Evolutionary conservation across 2,797 vertebrate species (phyloP), one percentile per base, ranked within the genome.

Genomic region (Eulemur rubriventer): DNA sequence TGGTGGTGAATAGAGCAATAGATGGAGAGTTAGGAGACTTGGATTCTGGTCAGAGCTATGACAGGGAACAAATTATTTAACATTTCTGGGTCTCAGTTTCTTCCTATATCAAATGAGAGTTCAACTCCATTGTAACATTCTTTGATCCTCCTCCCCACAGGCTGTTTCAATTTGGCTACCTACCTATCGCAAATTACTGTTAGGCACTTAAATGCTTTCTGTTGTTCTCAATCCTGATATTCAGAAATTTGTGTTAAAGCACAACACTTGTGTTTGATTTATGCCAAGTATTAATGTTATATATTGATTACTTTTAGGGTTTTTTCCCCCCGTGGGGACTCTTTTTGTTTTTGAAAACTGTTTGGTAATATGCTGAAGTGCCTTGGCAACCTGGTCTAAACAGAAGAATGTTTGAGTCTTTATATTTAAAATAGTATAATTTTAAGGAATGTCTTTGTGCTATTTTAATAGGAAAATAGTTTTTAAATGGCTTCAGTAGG

Each of bases 251-350:
- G 82, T 81, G 41, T 95, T 91, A 91, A 97, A 97, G 89, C 57
- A 75, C 70, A 35, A 50, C 57, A n/a, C 20, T n/a, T 82, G 70
- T 91, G 90, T 98, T 97, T 94, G 59, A 95, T 97, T 97, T 98
- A 92, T 89, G 96, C 12, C 81, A 75, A 97, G 72, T 72, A 65
- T 96, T 95, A 87, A 65, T 97, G 97, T 97, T 94, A 59, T 79
- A 4, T 83, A 81, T 73, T 98, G 92, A 93, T 75, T 89, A 72
- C 50, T 87, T 81, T 93, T 94, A 41, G 59, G 30, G 55, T 80
- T 48, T 79, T 35, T 33, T 65, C 2, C 4, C 59, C 89, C 89
- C 78, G 93, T 70, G 88, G 55, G 57, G 95, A 67, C 72, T 90
- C 41, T 17, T 85, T 97, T 92, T 48, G 50, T 76, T 78, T 55